Base-by-base conservation (phyloP, 2,888 invertebrate genomes). In the Flexamia atlantica region DNA sequence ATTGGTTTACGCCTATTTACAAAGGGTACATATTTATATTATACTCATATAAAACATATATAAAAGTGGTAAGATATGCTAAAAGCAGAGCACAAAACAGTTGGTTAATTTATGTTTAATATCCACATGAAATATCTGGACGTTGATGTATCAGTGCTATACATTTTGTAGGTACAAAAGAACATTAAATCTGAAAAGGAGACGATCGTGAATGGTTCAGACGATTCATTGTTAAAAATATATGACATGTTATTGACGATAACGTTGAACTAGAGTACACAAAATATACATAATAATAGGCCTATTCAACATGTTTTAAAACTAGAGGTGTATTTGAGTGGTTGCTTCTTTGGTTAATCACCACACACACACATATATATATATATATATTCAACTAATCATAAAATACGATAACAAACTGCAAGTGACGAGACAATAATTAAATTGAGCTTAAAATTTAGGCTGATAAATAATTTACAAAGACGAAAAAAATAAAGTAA, bases 31-130 rank as follows among this genome's bases (percentile, higher is more conserved):
- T 76, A 46, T 76, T 46, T 76, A 76, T 76, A 76, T 50, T 76
- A 76, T 76, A 76, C 42, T 76, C 76, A 76, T 76, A 76, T 50
- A 76, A 76, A 50, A 76, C 50, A 76, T 76, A 76, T 76, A 76
- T 76, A 76, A 76, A 76, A 76, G 42, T 76, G 76, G 50, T 76
- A 76, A 76, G 50, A 76, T 76, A 76, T 46, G 50, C 76, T 46
- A 12, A 50, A 76, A 76, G 76, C 76, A 50, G 76, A 72, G 72
- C 72, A 72, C 72, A 72, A 72, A 40, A 72, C 72, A 72, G 36
- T 72, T 72, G 30, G 40, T 72, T 40, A 30, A 42, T 72, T 42
- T 42, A 42, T 64, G 30, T 30, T 64, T 10, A 23, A 72, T 40
- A 72, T 72, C 42, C 72, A 72, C 40, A 40, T n/a, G 30, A 72